These are phyloP conservation scores for Heteromurus nitidus DNA, from an alignment of 2,888 invertebrate species.

Conservation along the genomic window DNA sequence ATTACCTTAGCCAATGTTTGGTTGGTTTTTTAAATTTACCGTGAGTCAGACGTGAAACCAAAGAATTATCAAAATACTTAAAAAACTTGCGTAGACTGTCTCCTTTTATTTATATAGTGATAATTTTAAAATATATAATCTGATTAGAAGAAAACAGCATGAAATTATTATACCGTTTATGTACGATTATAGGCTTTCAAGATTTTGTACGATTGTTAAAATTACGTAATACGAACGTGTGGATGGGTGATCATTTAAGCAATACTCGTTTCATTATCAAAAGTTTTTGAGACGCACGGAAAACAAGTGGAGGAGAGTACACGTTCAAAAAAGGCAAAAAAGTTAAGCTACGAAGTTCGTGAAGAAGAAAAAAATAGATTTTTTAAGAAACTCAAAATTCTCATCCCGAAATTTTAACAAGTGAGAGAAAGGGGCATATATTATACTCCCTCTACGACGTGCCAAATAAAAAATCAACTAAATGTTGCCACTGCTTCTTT, in stretches of 20 bases:
- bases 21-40: conserved; percentile 26
- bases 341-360: too few species aligned
- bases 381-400: not conserved
- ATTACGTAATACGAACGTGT: not conserved
- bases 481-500: conserved; percentile 12
- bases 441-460: conserved; percentile 40
- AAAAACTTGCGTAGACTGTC: conserved; percentile 38
- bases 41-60: conserved; percentile 47
- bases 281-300: too few species aligned
- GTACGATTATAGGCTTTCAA: conserved; percentile 10
- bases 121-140: conserved; percentile 4
- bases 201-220: conserved; percentile 52
- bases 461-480: conserved; percentile 31
- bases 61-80: conserved; percentile 46
- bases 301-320: too few species aligned
- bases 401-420: conserved; percentile 1
- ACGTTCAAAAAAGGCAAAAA: too few species aligned
- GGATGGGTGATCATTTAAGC: conserved; percentile 12
- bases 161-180: not conserved
- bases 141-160: not conserved
- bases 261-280: not conserved
- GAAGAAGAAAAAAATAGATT: conserved; percentile 3
- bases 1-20: not conserved
- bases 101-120: conserved; percentile 29
- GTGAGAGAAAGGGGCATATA: conserved; percentile 35